Percentiles rank a stretch among this genome's conserved stretches.
Evolutionary conservation across 2,797 vertebrate species (phyloP).

Genomic region (Sparus aurata): DNA sequence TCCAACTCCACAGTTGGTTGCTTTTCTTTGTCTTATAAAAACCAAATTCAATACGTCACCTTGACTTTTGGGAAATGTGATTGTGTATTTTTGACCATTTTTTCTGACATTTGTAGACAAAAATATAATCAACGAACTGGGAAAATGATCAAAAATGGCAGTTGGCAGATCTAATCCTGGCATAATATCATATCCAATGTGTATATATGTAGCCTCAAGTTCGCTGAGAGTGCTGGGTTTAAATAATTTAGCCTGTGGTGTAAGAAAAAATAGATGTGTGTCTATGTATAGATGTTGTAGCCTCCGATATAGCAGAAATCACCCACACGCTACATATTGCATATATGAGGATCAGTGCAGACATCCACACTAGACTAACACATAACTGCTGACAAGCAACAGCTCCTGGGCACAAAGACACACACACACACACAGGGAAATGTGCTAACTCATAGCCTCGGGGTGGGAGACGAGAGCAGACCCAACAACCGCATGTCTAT

Average conservation of each 20-base stretch:
- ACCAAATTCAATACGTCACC: too few relatives aligned
- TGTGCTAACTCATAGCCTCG: slow-evolving; percentile 49
- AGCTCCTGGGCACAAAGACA: slow-evolving; percentile 22
- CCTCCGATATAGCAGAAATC: background rate
- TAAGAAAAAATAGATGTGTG: background rate
- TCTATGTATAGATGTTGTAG: background rate
- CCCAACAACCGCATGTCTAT: slow-evolving; percentile 21
- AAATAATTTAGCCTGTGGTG: background rate
- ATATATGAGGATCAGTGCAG: background rate
- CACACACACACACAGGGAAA: slow-evolving; percentile 39
- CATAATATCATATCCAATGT: background rate
- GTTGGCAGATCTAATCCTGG: background rate
- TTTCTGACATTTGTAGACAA: background rate
- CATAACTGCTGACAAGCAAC: slow-evolving; percentile 45
- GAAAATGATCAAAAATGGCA: background rate
- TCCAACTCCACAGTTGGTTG: background rate
- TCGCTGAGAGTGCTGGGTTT: background rate
- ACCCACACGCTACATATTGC: background rate
- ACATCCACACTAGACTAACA: slow-evolving; percentile 4
- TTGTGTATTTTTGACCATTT: background rate
- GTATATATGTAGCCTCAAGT: background rate
- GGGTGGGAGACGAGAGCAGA: slow-evolving; percentile 7
- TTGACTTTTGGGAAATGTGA: too few relatives aligned
- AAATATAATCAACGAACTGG: background rate
- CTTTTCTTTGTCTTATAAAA: background rate